A percentile compares a stretch with the other conserved stretches of the same genome.
Conservation (phyloP, 2,797 vertebrate species). For the Tokudaia muenninki region DNA sequence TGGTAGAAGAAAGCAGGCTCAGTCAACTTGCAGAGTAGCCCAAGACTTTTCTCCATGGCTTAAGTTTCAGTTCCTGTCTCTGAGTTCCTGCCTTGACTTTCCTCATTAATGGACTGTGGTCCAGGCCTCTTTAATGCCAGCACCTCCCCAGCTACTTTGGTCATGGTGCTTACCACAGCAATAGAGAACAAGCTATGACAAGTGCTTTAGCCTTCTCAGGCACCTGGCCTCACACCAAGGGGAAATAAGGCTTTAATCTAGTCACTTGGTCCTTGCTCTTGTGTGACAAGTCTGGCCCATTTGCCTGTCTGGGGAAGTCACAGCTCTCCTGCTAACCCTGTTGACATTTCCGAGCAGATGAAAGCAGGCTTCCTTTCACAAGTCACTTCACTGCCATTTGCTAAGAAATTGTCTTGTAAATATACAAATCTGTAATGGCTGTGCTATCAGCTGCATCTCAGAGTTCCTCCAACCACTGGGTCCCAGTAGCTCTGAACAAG, state of each 20-base stretch:
- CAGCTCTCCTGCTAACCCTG: background rate
- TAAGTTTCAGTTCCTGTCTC: background rate
- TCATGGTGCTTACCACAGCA: background rate
- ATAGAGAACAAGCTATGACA: background rate
- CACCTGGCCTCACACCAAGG: background rate
- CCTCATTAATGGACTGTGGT: background rate
- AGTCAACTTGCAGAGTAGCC: background rate
- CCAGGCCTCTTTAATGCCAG: background rate
- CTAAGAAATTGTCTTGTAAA: conserved; percentile 40
- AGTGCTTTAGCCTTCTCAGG: background rate
- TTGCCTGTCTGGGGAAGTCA: background rate
- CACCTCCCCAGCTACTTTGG: no score
- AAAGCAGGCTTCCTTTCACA: background rate
- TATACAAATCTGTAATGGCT: background rate
- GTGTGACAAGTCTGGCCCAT: background rate
- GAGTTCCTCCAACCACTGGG: background rate
- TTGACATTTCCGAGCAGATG: background rate
- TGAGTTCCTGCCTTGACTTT: background rate
- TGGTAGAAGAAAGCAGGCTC: background rate
- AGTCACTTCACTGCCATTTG: background rate
- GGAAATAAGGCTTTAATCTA: background rate
- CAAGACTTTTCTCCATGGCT: background rate
- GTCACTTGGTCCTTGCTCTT: background rate
- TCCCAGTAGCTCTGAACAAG: no score
- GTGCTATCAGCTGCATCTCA: rapidly evolving